Percentiles rank a stretch among this genome's conserved stretches.
phyloP scores from a whole-genome alignment of 2,113 vertebrate genomes.

The Glaucomys volans region DNA sequence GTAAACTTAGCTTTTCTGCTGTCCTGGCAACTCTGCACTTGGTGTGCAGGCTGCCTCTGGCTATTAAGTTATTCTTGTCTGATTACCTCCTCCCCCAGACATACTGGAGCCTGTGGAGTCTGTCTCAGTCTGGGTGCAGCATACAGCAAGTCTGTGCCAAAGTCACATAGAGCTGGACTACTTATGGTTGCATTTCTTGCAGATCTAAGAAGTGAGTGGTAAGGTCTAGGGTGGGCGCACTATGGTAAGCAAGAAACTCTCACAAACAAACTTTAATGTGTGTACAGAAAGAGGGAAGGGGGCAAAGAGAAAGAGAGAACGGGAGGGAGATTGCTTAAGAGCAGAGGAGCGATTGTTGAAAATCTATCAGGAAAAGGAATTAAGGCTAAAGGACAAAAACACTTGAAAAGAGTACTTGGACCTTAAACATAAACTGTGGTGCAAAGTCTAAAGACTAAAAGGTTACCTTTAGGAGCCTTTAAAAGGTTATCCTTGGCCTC shows the following conservation, averaged over 20 bases:
- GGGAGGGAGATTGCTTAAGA: too few relatives aligned
- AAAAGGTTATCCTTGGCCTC: not conserved
- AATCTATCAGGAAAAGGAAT: not conserved
- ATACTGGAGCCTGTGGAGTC: constrained; percentile 63
- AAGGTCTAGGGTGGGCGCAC: not conserved
- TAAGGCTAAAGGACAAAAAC: not conserved
- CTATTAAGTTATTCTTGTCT: constrained; percentile 77
- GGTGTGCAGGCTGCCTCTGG: constrained; percentile 58
- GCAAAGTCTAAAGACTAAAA: not conserved
- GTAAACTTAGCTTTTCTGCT: constrained; percentile 76
- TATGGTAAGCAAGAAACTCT: not conserved
- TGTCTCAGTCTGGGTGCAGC: not conserved
- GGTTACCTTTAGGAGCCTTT: not conserved
- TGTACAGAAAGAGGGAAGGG: not conserved
- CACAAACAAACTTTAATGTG: not conserved
- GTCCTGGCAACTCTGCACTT: constrained; percentile 65
- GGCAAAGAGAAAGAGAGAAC: fast-evolving
- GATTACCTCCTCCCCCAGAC: constrained; percentile 68
- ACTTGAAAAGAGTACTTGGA: not conserved
- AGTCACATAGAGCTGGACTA: not conserved
- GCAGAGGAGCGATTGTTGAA: not conserved
- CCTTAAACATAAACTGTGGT: not conserved
- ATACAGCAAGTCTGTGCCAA: not conserved
- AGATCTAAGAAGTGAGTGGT: not conserved
- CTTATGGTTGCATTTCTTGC: constrained; percentile 17